phyloP scores from a whole-genome alignment of 1,140 invertebrate genomes.

The Sycobia sp. region DNA sequence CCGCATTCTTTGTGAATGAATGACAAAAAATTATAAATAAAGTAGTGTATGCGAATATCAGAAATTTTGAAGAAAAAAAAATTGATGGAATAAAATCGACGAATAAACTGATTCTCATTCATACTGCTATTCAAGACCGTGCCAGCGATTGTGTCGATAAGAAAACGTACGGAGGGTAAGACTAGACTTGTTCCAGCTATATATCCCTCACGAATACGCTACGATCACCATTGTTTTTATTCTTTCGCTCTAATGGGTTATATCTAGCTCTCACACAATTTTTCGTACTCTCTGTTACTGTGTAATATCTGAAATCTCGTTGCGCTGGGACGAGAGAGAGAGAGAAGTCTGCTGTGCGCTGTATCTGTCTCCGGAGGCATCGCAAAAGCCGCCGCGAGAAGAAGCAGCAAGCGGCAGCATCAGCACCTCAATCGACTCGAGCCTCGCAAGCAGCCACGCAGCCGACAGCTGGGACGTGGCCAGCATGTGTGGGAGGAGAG shows the following conservation, averaged over 20 bases:
- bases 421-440: conserved; percentile 3
- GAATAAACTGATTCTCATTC: too few relatives aligned
- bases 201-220: conserved; percentile 6
- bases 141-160: conserved; percentile 4
- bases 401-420: neutral
- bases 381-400: conserved; percentile 13
- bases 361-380: conserved; percentile 4
- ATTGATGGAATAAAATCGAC: too few relatives aligned
- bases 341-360: conserved; percentile 26
- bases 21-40: too few relatives aligned
- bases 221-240: neutral
- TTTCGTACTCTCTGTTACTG: conserved; percentile 13
- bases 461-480: conserved; percentile 1
- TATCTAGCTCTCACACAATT: neutral
- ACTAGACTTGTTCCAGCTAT: conserved; percentile 17
- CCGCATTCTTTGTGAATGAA: too few relatives aligned
- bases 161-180: neutral
- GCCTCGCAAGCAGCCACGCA: neutral
- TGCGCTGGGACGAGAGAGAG: conserved; percentile 6
- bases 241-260: neutral
- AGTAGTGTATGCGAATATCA: too few relatives aligned
- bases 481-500: conserved; percentile 4
- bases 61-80: too few relatives aligned
- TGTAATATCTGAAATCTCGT: neutral
- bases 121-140: too few relatives aligned